Base-by-base conservation (phyloP, 2,888 invertebrate species). In the Acleris literana region DNA sequence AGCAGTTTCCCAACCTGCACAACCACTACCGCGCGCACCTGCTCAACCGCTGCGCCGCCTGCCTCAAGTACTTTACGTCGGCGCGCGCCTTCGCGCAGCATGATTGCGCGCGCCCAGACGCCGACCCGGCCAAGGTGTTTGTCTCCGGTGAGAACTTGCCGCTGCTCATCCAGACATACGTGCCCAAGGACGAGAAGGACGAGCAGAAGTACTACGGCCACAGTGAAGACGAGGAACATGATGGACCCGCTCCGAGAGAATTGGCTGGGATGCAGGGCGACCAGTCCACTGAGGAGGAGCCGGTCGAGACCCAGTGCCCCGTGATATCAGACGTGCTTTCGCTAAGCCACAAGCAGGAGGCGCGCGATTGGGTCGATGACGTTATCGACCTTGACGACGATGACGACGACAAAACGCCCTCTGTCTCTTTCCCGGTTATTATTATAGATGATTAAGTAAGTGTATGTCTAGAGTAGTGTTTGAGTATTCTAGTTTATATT, bases 1-100 rank as follows among this genome's bases (percentile, higher is more conserved):
- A 90, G 39, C 84, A 87, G 1, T 94, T 94, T 74, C 93, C 94
- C 1, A 94, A 94, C 69, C 86, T 94, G 68, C 94, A 94, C 80
- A 94, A 94, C 75, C 93, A 95, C 69, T 94, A 93, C 69, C 93
- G 94, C 20, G 94, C 94, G 55, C 94, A 94, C 71, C 74, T 94
- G 56, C 85, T 91, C 71, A 94, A 94, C 77, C 91, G 93, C 64
- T 94, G 94, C 69, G 91, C 88, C 63, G 80, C 75, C 18, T 94
- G 93, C 73, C 71, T 63, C 48, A 93, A 92, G 69, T 93, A 92
- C 72, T 90, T 93, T 70, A 85, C 86, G 0, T 93, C 93, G 0
- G 79, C 79, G 17, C 87, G 82, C 64, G 66, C 87, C 25, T 91
- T 86, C 68, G 77, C 84, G 1, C 70, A 74, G 20, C 93, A 93